Evolutionary conservation across 2,888 invertebrate genomes (phyloP).

Genomic region (Acrobasis suavella): DNA sequence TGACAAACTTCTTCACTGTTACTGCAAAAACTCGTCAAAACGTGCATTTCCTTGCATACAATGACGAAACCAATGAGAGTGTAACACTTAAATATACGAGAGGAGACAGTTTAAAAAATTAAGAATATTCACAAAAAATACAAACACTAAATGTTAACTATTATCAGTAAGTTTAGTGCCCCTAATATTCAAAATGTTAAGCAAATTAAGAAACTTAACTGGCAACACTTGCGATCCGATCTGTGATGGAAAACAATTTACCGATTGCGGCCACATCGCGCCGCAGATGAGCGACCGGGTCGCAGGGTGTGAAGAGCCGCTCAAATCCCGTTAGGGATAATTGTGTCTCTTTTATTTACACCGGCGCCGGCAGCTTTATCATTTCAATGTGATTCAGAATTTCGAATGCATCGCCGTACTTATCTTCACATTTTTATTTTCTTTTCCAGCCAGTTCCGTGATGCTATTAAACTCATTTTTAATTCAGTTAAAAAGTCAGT

Average conservation of each 20-base stretch:
- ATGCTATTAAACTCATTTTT: not conserved
- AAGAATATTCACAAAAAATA: too few species aligned
- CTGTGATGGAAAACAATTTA: constrained; percentile 24
- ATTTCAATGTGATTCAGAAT: constrained; percentile 44
- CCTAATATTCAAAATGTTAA: too few species aligned
- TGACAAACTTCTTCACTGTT: too few species aligned
- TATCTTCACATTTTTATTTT: not conserved
- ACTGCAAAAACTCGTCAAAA: too few species aligned
- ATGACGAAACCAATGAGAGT: too few species aligned
- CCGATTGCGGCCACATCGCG: constrained; percentile 42
- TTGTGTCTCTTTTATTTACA: constrained; percentile 67
- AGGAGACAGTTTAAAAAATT: too few species aligned
- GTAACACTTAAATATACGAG: too few species aligned
- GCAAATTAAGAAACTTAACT: constrained; percentile 17
- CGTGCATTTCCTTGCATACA: too few species aligned
- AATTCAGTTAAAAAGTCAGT: not conserved
- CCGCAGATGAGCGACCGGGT: constrained; percentile 55
- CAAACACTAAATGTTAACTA: too few species aligned
- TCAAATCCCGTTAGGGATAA: constrained; percentile 67
- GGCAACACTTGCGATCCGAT: constrained; percentile 22
- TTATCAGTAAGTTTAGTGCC: too few species aligned
- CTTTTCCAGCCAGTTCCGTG: constrained; percentile 8
- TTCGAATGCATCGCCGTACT: constrained; percentile 32
- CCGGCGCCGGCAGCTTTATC: constrained; percentile 43
- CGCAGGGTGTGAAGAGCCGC: constrained; percentile 62